Evolutionary conservation across 2,888 invertebrate species (phyloP).

Genomic region (Caenorhabditis zanzibari): DNA sequence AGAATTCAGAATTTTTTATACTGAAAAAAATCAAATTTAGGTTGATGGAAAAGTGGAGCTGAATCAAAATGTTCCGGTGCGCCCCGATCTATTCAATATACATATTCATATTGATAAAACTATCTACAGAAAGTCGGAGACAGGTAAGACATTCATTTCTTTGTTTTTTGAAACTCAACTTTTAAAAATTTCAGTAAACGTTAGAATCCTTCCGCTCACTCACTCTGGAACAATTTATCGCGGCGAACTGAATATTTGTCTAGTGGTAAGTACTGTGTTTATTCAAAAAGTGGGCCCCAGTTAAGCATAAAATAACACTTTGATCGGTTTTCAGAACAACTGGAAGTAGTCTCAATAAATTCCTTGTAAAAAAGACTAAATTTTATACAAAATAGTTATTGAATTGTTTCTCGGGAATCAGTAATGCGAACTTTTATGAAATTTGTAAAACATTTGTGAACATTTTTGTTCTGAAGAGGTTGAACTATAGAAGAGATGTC

Average conservation of each 20-base stretch:
- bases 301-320: too few relatives aligned
- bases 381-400: too few relatives aligned
- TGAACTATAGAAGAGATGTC: too few relatives aligned
- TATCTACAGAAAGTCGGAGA: slow-evolving; percentile 77
- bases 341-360: too few relatives aligned
- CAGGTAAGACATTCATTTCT: slow-evolving; percentile 55
- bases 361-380: too few relatives aligned
- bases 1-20: background rate
- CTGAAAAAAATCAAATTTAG: background rate
- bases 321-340: too few relatives aligned
- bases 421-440: too few relatives aligned
- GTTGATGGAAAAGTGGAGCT: slow-evolving; percentile 49
- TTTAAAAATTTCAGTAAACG: slow-evolving; percentile 68
- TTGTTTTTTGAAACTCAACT: background rate
- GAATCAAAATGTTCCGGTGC: slow-evolving; percentile 53
- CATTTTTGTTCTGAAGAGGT: too few relatives aligned
- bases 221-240: slow-evolving; percentile 70
- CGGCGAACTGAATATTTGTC: slow-evolving; percentile 67
- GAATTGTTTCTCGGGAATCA: too few relatives aligned
- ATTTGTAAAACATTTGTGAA: too few relatives aligned
- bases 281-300: background rate
- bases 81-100: slow-evolving; percentile 74
- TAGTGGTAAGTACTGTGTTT: slow-evolving; percentile 58
- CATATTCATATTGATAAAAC: slow-evolving; percentile 78
- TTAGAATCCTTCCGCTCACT: slow-evolving; percentile 78